Evolutionary conservation across 2,888 invertebrate genomes (phyloP).

Genomic region (Perithous albicinctus): DNA sequence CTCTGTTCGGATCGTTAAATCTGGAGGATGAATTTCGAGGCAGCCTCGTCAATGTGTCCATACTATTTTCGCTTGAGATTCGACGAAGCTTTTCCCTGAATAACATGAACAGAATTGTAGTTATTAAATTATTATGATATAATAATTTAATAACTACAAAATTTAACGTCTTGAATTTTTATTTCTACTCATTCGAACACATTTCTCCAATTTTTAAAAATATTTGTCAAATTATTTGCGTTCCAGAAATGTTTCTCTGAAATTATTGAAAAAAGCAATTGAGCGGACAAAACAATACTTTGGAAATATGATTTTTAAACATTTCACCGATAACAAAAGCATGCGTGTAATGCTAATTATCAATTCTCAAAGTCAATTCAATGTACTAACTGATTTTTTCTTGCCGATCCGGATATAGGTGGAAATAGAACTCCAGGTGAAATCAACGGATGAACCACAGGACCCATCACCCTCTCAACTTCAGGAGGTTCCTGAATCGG

Average conservation of each 20-base stretch:
- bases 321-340: too few relatives aligned
- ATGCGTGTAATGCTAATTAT: too few relatives aligned
- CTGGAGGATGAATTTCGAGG: slow-evolving; percentile 64
- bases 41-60: slow-evolving; percentile 64
- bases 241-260: too few relatives aligned
- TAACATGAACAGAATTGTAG: slow-evolving; percentile 18
- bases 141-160: neutral
- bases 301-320: too few relatives aligned
- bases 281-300: too few relatives aligned
- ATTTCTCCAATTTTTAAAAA: too few relatives aligned
- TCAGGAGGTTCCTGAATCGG: slow-evolving; percentile 79
- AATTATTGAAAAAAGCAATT: too few relatives aligned
- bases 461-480: slow-evolving; percentile 78
- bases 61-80: slow-evolving; percentile 74
- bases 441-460: slow-evolving; percentile 77
- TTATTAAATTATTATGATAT: neutral
- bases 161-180: neutral
- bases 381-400: slow-evolving; percentile 72
- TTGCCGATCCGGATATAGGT: slow-evolving; percentile 74
- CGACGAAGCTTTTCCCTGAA: slow-evolving; percentile 75
- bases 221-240: too few relatives aligned
- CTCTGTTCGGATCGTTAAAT: slow-evolving; percentile 60
- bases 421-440: slow-evolving; percentile 79
- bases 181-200: too few relatives aligned
- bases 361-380: slow-evolving; percentile 59